Percentiles rank a stretch among this genome's conserved stretches.
Evolutionary conservation across 2,888 invertebrate species (phyloP).

Genomic region (Stegana nigrithorax): DNA sequence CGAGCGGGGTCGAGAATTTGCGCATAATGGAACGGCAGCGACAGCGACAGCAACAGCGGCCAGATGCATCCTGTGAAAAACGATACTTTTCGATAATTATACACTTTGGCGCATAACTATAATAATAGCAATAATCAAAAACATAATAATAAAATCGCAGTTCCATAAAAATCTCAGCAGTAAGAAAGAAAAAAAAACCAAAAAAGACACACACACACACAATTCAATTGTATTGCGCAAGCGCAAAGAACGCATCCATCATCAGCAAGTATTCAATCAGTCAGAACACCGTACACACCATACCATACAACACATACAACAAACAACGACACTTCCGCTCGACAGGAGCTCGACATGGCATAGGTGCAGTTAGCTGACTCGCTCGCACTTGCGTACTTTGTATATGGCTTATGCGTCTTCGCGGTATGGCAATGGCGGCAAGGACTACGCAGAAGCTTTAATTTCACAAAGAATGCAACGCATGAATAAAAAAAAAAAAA

Average conservation of each 20-base stretch:
- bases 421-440: conserved; percentile 38
- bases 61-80: conserved; percentile 40
- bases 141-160: background rate
- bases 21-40: background rate
- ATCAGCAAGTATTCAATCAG: conserved; percentile 22
- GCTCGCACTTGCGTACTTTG: background rate
- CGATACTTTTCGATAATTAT: conserved; percentile 54
- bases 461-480: conserved; percentile 13
- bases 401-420: too few relatives aligned
- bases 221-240: conserved; percentile 31
- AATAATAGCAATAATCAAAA: background rate
- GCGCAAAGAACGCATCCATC: conserved; percentile 33
- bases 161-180: background rate
- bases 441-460: conserved; percentile 25
- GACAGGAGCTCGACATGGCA: conserved; percentile 25
- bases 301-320: background rate
- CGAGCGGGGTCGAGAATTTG: background rate
- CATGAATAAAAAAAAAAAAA: background rate
- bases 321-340: conserved; percentile 42
- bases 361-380: background rate
- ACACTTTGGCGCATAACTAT: conserved; percentile 37
- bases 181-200: conserved; percentile 3
- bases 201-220: background rate
- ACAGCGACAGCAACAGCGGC: background rate
- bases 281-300: background rate